A percentile compares a stretch with the other conserved stretches of the same genome.
Conservation (phyloP, 2,797 vertebrate species). For the Tauraco hartlaubi region DNA sequence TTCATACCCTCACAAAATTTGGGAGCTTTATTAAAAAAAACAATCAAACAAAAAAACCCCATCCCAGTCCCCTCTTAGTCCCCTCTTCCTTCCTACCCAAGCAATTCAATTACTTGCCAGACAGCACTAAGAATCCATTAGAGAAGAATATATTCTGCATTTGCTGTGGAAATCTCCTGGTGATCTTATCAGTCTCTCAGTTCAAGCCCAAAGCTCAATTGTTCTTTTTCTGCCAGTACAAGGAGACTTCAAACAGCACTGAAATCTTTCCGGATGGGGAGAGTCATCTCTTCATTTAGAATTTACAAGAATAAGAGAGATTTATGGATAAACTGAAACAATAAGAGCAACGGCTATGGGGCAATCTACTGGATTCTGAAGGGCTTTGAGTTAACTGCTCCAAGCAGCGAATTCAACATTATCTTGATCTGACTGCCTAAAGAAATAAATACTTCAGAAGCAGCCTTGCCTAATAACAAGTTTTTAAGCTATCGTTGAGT, state of each 20-base stretch:
- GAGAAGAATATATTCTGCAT: constrained; percentile 74
- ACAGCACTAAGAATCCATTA: constrained; percentile 74
- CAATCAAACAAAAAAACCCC: neutral
- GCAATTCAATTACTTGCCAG: constrained; percentile 81
- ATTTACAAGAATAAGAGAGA: constrained; percentile 38
- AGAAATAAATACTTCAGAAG: constrained; percentile 42
- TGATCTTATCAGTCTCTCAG: constrained; percentile 70
- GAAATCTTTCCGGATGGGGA: constrained; percentile 38
- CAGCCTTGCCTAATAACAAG: neutral
- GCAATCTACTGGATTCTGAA: neutral
- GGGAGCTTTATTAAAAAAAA: neutral
- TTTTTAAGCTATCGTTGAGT: neutral
- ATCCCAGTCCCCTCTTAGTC: neutral
- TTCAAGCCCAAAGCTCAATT: constrained; percentile 58
- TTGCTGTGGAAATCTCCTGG: constrained; percentile 74
- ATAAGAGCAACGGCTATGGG: constrained; percentile 26
- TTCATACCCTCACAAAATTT: neutral
- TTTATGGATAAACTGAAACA: constrained; percentile 65
- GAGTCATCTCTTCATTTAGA: constrained; percentile 52
- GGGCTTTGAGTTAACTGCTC: constrained; percentile 5
- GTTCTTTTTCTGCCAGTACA: constrained; percentile 31
- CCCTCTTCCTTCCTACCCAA: constrained; percentile 6
- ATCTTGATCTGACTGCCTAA: constrained; percentile 28
- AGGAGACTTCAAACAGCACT: constrained; percentile 49
- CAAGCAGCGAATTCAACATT: constrained; percentile 3